These are phyloP conservation scores for Brassicogethes aeneus DNA, from an alignment of 2,888 invertebrate genomes.

Conservation along the genomic window DNA sequence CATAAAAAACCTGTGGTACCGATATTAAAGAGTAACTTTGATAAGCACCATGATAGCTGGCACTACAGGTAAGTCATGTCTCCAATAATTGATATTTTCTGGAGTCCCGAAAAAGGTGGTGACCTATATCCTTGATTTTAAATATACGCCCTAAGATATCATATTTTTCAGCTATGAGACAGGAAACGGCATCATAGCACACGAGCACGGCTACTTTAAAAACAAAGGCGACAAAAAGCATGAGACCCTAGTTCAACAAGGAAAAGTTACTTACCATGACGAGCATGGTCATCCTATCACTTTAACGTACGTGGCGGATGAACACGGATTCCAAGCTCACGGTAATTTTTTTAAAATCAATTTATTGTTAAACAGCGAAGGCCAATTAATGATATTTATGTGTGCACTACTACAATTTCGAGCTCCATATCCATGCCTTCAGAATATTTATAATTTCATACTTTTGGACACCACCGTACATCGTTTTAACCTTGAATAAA, in stretches of 20 bases:
- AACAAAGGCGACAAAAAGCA: constrained; percentile 56
- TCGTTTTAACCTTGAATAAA: too few relatives aligned
- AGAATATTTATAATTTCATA: too few relatives aligned
- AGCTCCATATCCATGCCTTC: too few relatives aligned
- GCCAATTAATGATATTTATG: too few relatives aligned
- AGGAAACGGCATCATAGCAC: constrained; percentile 62
- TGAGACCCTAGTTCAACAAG: constrained; percentile 60
- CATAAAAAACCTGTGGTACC: constrained; percentile 44
- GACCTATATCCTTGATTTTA: too few relatives aligned
- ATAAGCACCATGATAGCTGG: constrained; percentile 51
- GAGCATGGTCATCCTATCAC: constrained; percentile 61
- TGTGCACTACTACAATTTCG: too few relatives aligned
- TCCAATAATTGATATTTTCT: too few relatives aligned
- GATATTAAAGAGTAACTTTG: constrained; percentile 47
- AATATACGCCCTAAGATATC: too few relatives aligned
- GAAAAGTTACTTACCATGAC: constrained; percentile 60
- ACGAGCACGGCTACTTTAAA: constrained; percentile 63
- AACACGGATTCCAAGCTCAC: constrained; percentile 52
- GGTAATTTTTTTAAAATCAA: too few relatives aligned
- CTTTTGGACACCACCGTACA: too few relatives aligned
- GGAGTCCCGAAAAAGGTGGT: too few relatives aligned
- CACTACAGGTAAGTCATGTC: constrained; percentile 53
- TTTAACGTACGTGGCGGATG: constrained; percentile 61
- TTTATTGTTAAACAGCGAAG: too few relatives aligned
- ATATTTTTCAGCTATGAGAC: constrained; percentile 68